Base-by-base conservation (phyloP, 2,113 vertebrate genomes). In the Chunga burmeisteri region DNA sequence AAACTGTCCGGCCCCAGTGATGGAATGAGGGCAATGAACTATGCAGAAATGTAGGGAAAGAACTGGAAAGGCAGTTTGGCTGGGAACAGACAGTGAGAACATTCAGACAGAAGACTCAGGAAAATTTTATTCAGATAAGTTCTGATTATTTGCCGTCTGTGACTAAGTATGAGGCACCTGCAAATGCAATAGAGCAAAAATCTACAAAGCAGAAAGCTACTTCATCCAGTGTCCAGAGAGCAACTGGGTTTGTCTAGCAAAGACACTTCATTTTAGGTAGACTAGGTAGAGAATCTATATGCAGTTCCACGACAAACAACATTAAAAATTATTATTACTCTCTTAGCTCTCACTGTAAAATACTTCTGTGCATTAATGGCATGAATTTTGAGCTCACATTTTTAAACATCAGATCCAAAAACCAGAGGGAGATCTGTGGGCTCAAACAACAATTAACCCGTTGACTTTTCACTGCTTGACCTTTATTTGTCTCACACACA, bases 61-160 rank as follows among this genome's bases (percentile, higher is more conserved):
- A 63, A 44, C 95, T 96, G 95, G 94, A 97, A 96, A 94, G 94
- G 88, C 83, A 89, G 65, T 97, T 91, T 96, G 97, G 95, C 95
- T 49, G 70, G 66, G 73, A 91, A 36, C 36, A 81, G 91, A 59
- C 68, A 89, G 36, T 42, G 73, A 93, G 86, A 92, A 93, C 9
- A 20, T 67, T 90, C 68, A 88, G 90, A 72, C 94, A 95, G 72
- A 92, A 88, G 75, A 56, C 27, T 81, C 84, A 85, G 91, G 91
- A 95, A 97, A 96, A 96, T 91, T 87, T 96, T 95, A 95, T 96
- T 94, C 94, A 88, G 91, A 95, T 95, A 97, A 91, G 44, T 87
- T 80, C 91, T 97, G 86, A 86, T 72, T 89, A 92, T 97, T 94
- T 94, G 89, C 91, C 0, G 44, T 89, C 91, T 96, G 83, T 65